phyloP scores from a whole-genome alignment of 2,797 vertebrate species.

The Antrozous pallidus region DNA sequence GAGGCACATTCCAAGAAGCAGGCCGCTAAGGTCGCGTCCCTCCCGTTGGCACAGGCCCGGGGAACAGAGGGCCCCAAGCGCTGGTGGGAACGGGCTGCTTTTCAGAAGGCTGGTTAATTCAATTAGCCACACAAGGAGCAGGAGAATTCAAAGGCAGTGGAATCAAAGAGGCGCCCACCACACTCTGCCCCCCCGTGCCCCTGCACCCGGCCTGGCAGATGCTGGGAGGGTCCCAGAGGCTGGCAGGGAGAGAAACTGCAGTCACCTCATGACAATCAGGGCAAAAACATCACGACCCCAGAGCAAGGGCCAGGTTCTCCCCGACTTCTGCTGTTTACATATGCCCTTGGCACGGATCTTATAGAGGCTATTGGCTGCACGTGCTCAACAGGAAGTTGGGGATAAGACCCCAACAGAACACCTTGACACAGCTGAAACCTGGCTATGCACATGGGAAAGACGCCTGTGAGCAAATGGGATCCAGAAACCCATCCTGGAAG shows the following conservation, averaged over 20 bases:
- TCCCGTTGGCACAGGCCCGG: no score
- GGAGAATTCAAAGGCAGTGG: not conserved
- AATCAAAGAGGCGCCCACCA: fast-evolving
- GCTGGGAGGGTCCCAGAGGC: not conserved
- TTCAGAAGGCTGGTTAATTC: not conserved
- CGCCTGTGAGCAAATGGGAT: not conserved
- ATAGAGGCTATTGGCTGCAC: not conserved
- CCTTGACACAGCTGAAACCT: not conserved
- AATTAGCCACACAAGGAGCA: not conserved
- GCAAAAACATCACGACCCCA: not conserved
- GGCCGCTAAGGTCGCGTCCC: no score
- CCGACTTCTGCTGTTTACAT: not conserved
- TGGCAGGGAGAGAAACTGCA: not conserved
- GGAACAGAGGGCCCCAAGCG: no score
- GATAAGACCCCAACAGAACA: not conserved
- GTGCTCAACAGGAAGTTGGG: not conserved
- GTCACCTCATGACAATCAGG: not conserved
- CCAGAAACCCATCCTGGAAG: not conserved
- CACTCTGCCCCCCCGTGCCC: fast-evolving
- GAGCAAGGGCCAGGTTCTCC: not conserved
- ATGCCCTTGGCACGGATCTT: not conserved
- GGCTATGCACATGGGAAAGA: not conserved
- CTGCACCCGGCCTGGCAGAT: not conserved
- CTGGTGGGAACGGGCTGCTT: no score
- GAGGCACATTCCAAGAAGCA: no score